Evolutionary conservation across 1,140 invertebrate species (phyloP).

Genomic region (Fopius arisanus): DNA sequence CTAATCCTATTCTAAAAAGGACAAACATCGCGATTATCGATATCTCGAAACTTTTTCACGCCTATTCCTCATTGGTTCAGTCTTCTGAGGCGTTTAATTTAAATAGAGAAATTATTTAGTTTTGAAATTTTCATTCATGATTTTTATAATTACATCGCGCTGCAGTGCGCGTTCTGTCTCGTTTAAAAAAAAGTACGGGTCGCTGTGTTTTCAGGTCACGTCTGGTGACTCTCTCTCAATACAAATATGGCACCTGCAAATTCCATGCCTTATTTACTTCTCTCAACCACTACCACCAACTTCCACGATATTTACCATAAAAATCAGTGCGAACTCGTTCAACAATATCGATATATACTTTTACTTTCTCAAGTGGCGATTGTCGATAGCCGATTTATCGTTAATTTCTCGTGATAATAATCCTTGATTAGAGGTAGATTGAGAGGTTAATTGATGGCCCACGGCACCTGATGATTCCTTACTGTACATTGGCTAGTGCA

Average conservation of each 20-base stretch:
- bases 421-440: no score
- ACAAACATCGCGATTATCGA: no score
- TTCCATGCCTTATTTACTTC: constrained; percentile 20
- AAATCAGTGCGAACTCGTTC: background rate
- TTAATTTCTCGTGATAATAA: constrained; percentile 26
- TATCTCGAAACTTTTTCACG: no score
- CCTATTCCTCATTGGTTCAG: no score
- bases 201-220: constrained; percentile 32
- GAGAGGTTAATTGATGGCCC: background rate
- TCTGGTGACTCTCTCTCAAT: background rate
- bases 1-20: no score
- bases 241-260: constrained; percentile 26
- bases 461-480: background rate
- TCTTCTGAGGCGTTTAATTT: no score
- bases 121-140: no score
- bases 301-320: background rate
- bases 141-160: no score
- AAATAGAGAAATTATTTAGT: no score
- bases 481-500: background rate
- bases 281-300: background rate
- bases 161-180: background rate
- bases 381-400: constrained; percentile 3
- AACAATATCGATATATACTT: background rate
- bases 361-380: background rate
- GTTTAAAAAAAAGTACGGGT: background rate